Conservation (phyloP, 2,797 vertebrate species). For the Alectoris magna region DNA sequence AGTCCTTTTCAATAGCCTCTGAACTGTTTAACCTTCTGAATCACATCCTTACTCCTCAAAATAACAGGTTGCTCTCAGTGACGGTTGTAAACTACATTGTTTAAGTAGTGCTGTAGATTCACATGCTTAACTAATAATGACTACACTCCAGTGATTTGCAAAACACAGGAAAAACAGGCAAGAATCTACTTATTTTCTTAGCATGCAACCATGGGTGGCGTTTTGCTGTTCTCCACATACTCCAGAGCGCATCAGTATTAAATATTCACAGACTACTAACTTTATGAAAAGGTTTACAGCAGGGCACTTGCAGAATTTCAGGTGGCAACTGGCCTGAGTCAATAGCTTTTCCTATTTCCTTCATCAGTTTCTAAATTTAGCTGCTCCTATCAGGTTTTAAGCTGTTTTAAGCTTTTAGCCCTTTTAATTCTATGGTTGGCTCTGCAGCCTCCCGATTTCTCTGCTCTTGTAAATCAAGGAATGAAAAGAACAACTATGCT, state of each 20-base stretch:
- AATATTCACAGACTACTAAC: not conserved
- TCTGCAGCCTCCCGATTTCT: not conserved
- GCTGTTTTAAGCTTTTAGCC: not conserved
- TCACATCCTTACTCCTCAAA: slow-evolving; percentile 59
- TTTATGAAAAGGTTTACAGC: not conserved
- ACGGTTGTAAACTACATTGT: slow-evolving; percentile 48
- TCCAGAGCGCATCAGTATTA: slow-evolving; percentile 18
- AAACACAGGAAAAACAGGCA: slow-evolving; percentile 27
- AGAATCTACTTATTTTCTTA: slow-evolving; percentile 47
- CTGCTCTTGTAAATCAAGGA: slow-evolving; percentile 31
- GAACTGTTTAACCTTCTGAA: slow-evolving; percentile 43
- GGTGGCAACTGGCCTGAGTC: slow-evolving; percentile 23
- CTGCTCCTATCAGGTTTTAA: slow-evolving; percentile 36
- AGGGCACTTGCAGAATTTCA: slow-evolving; percentile 54
- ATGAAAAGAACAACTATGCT: not conserved
- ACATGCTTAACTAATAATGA: slow-evolving; percentile 26
- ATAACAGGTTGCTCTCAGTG: slow-evolving; percentile 45
- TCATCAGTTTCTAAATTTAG: slow-evolving; percentile 51
- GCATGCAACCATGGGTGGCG: not conserved
- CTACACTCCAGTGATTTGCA: slow-evolving; percentile 35
- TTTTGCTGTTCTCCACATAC: slow-evolving; percentile 39
- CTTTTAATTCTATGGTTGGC: not conserved
- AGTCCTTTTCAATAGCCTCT: slow-evolving; percentile 26
- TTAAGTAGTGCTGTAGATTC: not conserved
- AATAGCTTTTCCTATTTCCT: slow-evolving; percentile 48